Conservation (phyloP, 2,113 vertebrate genomes). For the Lagopus leucura region DNA sequence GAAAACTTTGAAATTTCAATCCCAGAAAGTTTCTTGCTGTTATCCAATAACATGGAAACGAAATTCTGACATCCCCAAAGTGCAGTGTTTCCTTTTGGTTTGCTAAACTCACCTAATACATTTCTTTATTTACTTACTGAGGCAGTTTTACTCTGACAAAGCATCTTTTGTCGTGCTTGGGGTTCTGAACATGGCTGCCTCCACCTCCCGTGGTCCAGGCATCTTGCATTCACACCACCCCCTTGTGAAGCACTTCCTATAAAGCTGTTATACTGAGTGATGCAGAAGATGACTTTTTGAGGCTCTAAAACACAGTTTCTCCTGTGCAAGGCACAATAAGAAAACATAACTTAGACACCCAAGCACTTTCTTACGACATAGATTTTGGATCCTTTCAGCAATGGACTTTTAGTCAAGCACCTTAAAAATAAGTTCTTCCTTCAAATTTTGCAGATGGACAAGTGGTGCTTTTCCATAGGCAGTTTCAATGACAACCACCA, state of each 20-base stretch:
- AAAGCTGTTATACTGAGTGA: background rate
- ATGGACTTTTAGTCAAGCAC: background rate
- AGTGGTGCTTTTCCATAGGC: background rate
- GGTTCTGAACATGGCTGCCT: background rate
- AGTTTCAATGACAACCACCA: background rate
- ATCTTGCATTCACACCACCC: background rate
- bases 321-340: accelerated
- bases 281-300: background rate
- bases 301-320: background rate
- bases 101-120: background rate
- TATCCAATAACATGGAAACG: background rate
- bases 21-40: background rate
- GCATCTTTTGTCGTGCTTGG: background rate
- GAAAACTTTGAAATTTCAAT: background rate
- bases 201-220: accelerated
- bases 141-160: background rate
- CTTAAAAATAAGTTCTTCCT: background rate
- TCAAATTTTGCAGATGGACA: background rate
- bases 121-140: background rate
- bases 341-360: background rate
- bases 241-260: background rate
- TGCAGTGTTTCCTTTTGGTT: background rate
- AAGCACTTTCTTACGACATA: background rate
- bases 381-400: background rate
- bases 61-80: background rate